A percentile compares a stretch with the other conserved stretches of the same genome.
Conservation (phyloP, 2,113 vertebrate species). For the Callaeas wilsoni region DNA sequence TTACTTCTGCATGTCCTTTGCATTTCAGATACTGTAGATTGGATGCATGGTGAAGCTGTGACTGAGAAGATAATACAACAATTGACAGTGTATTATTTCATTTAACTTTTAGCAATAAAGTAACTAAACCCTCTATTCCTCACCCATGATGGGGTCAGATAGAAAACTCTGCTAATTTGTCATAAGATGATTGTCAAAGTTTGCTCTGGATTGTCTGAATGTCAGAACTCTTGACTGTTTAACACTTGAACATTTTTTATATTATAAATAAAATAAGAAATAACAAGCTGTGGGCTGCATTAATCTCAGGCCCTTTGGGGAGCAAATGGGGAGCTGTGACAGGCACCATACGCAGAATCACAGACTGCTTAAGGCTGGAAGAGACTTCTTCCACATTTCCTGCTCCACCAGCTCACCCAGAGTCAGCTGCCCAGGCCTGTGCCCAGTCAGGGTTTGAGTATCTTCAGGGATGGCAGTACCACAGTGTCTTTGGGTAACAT, state of each 20-base stretch:
- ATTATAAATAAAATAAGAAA: slow-evolving; percentile 82
- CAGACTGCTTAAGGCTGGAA: background rate
- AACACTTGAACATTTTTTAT: slow-evolving; percentile 85
- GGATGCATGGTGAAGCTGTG: slow-evolving; percentile 99
- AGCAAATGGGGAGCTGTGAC: background rate
- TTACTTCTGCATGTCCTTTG: slow-evolving; percentile 96
- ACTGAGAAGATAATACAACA: slow-evolving; percentile 87
- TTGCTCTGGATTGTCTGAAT: slow-evolving; percentile 77
- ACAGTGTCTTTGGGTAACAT: background rate
- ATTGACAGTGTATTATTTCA: slow-evolving; percentile 91
- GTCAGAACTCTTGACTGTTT: slow-evolving; percentile 81
- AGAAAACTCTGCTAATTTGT: slow-evolving; percentile 90
- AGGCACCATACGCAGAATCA: background rate
- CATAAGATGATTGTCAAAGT: slow-evolving; percentile 87
- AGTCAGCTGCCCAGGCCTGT: background rate
- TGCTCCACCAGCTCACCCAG: background rate
- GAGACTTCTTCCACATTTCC: background rate
- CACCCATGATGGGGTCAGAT: slow-evolving; percentile 83
- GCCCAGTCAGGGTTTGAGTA: background rate
- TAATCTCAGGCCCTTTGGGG: slow-evolving; percentile 7
- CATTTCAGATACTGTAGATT: slow-evolving; percentile 94
- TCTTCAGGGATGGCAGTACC: background rate
- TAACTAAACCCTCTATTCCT: slow-evolving; percentile 72
- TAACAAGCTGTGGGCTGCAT: slow-evolving; percentile 62
- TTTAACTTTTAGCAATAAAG: slow-evolving; percentile 98